Conservation (phyloP, 1,140 invertebrate species). For the Papilio helenus region DNA sequence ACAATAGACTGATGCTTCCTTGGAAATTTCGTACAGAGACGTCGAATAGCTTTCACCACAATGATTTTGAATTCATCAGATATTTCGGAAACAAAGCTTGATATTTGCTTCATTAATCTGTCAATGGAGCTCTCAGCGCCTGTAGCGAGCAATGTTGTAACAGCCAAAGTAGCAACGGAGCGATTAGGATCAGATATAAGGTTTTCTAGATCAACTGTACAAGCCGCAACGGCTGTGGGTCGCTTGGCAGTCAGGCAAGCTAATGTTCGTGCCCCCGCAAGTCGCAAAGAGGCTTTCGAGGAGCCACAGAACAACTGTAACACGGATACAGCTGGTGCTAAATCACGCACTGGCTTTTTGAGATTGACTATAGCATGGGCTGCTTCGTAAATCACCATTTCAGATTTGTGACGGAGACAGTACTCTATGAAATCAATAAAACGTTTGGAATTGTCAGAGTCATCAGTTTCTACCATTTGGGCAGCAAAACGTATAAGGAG, state of each 20-base stretch:
- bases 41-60: constrained; percentile 95
- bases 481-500: constrained; percentile 96
- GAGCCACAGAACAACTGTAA: constrained; percentile 98
- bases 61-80: constrained; percentile 99
- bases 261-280: constrained; percentile 98
- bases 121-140: constrained; percentile 99
- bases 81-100: constrained; percentile 99
- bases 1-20: constrained; percentile 98
- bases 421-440: constrained; percentile 95
- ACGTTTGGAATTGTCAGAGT: constrained; percentile 85
- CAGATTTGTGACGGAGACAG: constrained; percentile 97
- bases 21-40: constrained; percentile 98
- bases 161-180: constrained; percentile 98
- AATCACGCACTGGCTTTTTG: constrained; percentile 91
- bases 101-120: constrained; percentile 99
- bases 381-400: constrained; percentile 99
- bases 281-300: constrained; percentile 95
- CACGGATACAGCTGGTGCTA: constrained; percentile 97
- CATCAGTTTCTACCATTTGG: constrained; percentile 96
- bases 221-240: constrained; percentile 97
- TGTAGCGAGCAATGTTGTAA: constrained; percentile 98
- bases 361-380: constrained; percentile 97
- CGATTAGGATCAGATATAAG: constrained; percentile 98
- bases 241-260: constrained; percentile 95
- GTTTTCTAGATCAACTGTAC: constrained; percentile 98